Evolutionary conservation across 2,113 vertebrate genomes (phyloP).

Genomic region (Antennarius striatus): DNA sequence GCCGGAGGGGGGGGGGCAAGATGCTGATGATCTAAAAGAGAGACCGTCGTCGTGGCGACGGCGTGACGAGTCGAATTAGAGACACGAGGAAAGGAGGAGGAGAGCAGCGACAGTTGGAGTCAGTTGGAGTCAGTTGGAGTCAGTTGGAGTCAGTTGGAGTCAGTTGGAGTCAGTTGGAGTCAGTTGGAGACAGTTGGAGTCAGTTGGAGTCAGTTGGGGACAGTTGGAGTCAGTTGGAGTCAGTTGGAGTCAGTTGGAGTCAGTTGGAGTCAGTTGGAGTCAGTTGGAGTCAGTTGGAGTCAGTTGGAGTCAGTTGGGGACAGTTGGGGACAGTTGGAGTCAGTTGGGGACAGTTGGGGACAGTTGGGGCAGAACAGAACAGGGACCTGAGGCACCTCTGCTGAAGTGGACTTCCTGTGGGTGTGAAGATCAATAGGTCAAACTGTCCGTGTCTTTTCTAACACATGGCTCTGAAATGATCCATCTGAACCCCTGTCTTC

Average conservation of each 20-base stretch:
- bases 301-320: constrained; percentile 64
- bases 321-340: constrained; percentile 5
- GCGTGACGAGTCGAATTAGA: constrained; percentile 53
- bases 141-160: constrained; percentile 35
- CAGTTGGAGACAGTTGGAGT: constrained; percentile 29
- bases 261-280: no score
- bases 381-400: constrained; percentile 83
- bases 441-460: constrained; percentile 43
- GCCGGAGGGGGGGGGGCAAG: constrained; percentile 68
- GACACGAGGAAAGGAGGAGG: constrained; percentile 40
- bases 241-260: constrained; percentile 30
- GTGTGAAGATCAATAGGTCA: constrained; percentile 64
- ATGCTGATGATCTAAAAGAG: constrained; percentile 70
- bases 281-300: constrained; percentile 25
- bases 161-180: constrained; percentile 64
- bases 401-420: constrained; percentile 86
- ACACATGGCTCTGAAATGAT: constrained; percentile 78
- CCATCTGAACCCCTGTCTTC: constrained; percentile 44
- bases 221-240: constrained; percentile 64
- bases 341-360: constrained; percentile 64
- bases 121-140: constrained; percentile 64
- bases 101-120: not conserved
- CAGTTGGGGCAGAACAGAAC: constrained; percentile 50
- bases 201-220: not conserved
- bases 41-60: constrained; percentile 48